Conservation (phyloP, 2,888 invertebrate species). For the Andrena haemorrhoa region DNA sequence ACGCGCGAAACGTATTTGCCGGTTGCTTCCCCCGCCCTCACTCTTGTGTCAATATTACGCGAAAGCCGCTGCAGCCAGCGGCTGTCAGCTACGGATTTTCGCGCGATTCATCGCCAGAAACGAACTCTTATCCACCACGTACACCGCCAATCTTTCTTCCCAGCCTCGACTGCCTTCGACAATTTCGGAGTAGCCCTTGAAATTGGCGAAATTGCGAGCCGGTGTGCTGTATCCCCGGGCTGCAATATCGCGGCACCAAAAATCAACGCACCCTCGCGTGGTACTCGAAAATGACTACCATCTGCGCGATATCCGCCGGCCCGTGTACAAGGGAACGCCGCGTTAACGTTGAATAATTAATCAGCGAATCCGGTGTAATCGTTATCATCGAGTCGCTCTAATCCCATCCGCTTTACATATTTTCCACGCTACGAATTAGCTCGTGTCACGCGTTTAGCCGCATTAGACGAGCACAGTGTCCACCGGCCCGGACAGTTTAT, state of each 20-base stretch:
- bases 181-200: not conserved
- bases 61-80: slow-evolving; percentile 22
- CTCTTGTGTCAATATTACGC: slow-evolving; percentile 48
- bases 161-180: not conserved
- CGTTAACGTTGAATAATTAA: slow-evolving; percentile 53
- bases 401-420: slow-evolving; percentile 41
- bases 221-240: not conserved
- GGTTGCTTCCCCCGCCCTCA: not conserved
- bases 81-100: not conserved
- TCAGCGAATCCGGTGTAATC: slow-evolving; percentile 51
- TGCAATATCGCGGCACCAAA: not conserved
- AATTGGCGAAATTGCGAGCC: not conserved
- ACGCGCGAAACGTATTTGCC: slow-evolving; percentile 52
- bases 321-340: slow-evolving; percentile 4
- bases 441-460: slow-evolving; percentile 40
- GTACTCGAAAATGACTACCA: not conserved
- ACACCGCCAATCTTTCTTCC: not conserved
- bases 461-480: slow-evolving; percentile 26
- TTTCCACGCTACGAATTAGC: slow-evolving; percentile 50
- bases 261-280: no score
- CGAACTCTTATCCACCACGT: slow-evolving; percentile 25
- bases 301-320: not conserved
- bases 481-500: slow-evolving; percentile 35
- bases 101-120: slow-evolving; percentile 9
- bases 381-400: slow-evolving; percentile 45